Evolutionary conservation across 2,888 invertebrate species (phyloP), one percentile per base, ranked within the genome.

Genomic region (Parasteatoda lunata): DNA sequence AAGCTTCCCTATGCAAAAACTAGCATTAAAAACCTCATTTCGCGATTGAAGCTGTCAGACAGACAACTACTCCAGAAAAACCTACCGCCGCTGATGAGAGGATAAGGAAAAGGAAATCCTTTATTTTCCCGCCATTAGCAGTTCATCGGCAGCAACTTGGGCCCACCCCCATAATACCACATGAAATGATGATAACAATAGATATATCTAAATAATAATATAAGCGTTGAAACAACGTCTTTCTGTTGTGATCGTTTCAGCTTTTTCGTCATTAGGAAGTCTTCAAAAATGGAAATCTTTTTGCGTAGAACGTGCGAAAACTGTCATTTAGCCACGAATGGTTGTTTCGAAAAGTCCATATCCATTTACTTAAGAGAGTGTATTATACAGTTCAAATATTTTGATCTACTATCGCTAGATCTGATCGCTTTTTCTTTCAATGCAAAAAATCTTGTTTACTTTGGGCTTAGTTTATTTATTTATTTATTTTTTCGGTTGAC

Each of bases 291-390:
- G 71, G 45, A 69, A 72, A 52, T 70, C 76, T 85, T 76, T 85
- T 76, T 49, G 48, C 49, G 1, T 15, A 48, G 48, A 76, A 80
- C 75, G 75, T 79, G 84, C 59, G 85, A 80, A 85, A 70, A 80
- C 85, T 72, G 75, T 85, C 76, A 85, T 85, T 85, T 85, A 75
- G 80, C 48, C 45, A 47, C 68, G 76, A 85, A 77, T 85, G 80
- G 64, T 80, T 86, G 80, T 80, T 76, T 77, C 30, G 71, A 70
- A 71, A 59, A 77, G 52, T 65, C 49, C 64, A 59, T 59, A 70
- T 70, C 84, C 78, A 85, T 79, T 85, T 85, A 79, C 79, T 68
- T n/a, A 11, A 65, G 66, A 85, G 47, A 72, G 69, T 47, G 48
- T 84, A 84, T 78, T 76, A 73, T 47, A 51, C 65, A 76, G 80